These are phyloP conservation scores for Chionodraco myersi DNA, from an alignment of 2,113 vertebrate species.

Conservation along the genomic window DNA sequence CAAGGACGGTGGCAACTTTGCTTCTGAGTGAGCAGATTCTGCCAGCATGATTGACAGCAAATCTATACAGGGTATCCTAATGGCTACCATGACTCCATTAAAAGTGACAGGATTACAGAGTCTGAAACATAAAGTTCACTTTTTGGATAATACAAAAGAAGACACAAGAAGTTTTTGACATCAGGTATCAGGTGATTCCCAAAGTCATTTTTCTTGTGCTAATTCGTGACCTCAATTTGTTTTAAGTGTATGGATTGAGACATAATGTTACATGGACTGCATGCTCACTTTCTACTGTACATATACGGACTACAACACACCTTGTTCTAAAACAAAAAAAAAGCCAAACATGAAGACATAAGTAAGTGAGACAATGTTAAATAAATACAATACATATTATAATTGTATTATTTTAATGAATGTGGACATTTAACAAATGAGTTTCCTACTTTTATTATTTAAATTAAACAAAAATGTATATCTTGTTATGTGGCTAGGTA, in stretches of 20 bases:
- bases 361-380: too few species aligned
- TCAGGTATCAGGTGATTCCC: neutral
- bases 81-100: neutral
- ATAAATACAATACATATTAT: too few species aligned
- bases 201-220: neutral
- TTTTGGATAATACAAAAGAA: constrained; percentile 8
- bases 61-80: constrained; percentile 19
- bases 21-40: neutral
- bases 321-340: too few species aligned
- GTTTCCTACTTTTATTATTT: too few species aligned
- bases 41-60: constrained; percentile 10
- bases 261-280: neutral
- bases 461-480: too few species aligned
- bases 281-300: neutral
- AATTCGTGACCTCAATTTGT: neutral
- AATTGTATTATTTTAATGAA: too few species aligned
- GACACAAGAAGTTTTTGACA: constrained; percentile 1
- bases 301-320: neutral
- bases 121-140: neutral
- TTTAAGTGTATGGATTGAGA: neutral
- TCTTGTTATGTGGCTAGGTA: too few species aligned
- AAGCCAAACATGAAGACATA: too few species aligned
- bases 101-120: constrained; percentile 1
- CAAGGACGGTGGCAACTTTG: constrained; percentile 16
- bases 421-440: too few species aligned